These are phyloP conservation scores for Mesaphorura yosii DNA, from an alignment of 1,140 invertebrate genomes.

Conservation along the genomic window DNA sequence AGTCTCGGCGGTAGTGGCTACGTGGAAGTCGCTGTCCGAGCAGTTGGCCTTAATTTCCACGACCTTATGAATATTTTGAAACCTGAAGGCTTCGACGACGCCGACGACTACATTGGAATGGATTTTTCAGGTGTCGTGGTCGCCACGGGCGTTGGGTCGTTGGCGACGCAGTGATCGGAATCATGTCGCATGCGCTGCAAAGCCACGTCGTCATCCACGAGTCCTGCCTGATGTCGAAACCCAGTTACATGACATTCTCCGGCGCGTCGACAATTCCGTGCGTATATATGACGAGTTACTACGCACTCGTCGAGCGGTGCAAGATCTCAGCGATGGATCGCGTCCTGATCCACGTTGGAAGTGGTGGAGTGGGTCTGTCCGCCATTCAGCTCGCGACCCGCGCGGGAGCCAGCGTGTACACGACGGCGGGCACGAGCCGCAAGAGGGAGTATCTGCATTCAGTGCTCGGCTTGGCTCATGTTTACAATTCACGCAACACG, in stretches of 20 bases:
- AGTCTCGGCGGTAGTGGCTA: not conserved
- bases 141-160: not conserved
- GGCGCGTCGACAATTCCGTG: constrained; percentile 14
- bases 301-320: constrained; percentile 10
- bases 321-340: constrained; percentile 38
- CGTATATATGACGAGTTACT: constrained; percentile 11
- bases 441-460: constrained; percentile 11
- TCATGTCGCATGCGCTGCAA: not conserved
- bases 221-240: not conserved
- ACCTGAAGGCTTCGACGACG: not conserved
- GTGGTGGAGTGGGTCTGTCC: constrained; percentile 50
- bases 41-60: constrained; percentile 10
- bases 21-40: constrained; percentile 11
- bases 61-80: constrained; percentile 7
- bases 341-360: constrained; percentile 50
- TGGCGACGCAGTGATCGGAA: constrained; percentile 6
- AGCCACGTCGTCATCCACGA: constrained; percentile 7
- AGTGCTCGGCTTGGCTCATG: constrained; percentile 10
- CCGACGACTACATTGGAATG: not conserved
- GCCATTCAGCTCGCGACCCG: constrained; percentile 44
- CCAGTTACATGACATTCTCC: constrained; percentile 1
- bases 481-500: constrained; percentile 16
- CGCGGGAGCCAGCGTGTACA: constrained; percentile 31
- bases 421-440: constrained; percentile 11
- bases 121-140: constrained; percentile 13